Base-by-base conservation (phyloP, 2,888 invertebrate species). In the Epistrophella euchroma region DNA sequence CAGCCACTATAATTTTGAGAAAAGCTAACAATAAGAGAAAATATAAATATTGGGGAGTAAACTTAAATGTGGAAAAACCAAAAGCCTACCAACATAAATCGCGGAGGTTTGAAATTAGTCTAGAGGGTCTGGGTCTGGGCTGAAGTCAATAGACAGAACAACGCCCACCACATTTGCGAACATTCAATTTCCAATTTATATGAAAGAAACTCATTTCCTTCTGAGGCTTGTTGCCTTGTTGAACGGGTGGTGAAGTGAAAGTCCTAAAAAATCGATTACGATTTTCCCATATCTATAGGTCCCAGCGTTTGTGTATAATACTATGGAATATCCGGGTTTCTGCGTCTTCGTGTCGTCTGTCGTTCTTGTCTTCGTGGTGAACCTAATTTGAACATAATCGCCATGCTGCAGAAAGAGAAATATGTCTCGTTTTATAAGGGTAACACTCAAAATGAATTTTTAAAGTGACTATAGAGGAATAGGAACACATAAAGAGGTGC, bases 201-300 rank as follows among this genome's bases (percentile, higher is more conserved):
- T n/a, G 13, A 64, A 66, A 72, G 56, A 72, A 64, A 40, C 47
- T 19, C 47, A 56, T 56, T 79, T 79, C 64, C 72, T 79, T 66
- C 47, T 22, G 4, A n/a, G 40, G 60, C 15, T 60, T 60, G 60
- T 60, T 52, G 52, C 9, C 25, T 60, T 22, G 19, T 35, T 40
- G 22, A 40, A 28, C 15, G 15, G 50, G 22, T 28, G 25, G 25
- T 52, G 25, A 15, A 40, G 19, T 25, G 13, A 78, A 55, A 56
- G 15, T 19, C 40, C 15, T 6, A 68, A 37, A 15, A 6, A 17
- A 66, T 55, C 2, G 35, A 76, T 79, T n/a, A n/a, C 78, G 28
- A 79, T 79, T 56, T 79, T 66, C 37, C 64, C 56, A 32, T 72
- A 64, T 64, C 62, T 78, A 52, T 52, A 32, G 32, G 32, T 32